phyloP scores from a whole-genome alignment of 2,888 invertebrate genomes.

The Steinernema carpocapsae region DNA sequence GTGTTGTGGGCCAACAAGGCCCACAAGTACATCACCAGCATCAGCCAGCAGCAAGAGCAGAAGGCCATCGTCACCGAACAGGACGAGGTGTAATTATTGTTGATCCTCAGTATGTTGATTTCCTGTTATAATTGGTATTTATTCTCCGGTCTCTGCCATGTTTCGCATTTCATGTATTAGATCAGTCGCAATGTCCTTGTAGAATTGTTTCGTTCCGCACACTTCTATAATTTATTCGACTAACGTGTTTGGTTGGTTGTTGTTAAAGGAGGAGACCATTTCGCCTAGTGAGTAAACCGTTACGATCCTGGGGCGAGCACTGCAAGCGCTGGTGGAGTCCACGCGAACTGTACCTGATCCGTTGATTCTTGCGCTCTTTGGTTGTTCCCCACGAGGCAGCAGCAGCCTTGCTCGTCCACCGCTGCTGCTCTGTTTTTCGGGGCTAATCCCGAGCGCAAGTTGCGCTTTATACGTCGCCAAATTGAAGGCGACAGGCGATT shows the following conservation, averaged over 20 bases:
- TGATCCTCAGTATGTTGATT: not conserved
- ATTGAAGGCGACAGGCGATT: slow-evolving; percentile 20
- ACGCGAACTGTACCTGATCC: not conserved
- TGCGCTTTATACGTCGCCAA: slow-evolving; percentile 7
- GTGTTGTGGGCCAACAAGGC: not conserved
- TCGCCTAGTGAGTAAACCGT: too few relatives aligned
- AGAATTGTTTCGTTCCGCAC: not conserved
- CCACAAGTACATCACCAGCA: not conserved
- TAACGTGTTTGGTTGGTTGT: not conserved
- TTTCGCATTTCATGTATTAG: slow-evolving; percentile 7
- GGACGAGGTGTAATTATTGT: not conserved
- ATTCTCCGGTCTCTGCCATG: slow-evolving; percentile 11
- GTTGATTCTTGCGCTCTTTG: slow-evolving; percentile 19
- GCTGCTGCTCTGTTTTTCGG: not conserved
- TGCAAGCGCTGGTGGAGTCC: slow-evolving; percentile 3
- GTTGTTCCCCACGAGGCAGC: not conserved
- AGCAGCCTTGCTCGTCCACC: not conserved
- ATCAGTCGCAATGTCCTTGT: slow-evolving; percentile 7
- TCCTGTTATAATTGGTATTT: not conserved
- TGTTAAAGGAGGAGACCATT: too few relatives aligned
- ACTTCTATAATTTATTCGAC: not conserved
- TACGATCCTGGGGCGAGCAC: too few relatives aligned
- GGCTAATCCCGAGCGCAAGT: not conserved
- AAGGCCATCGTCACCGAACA: not conserved
- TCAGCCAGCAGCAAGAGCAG: not conserved